Evolutionary conservation across 2,797 vertebrate genomes (phyloP), one percentile per base, ranked within the genome.

Genomic region (Enoplosus armatus): DNA sequence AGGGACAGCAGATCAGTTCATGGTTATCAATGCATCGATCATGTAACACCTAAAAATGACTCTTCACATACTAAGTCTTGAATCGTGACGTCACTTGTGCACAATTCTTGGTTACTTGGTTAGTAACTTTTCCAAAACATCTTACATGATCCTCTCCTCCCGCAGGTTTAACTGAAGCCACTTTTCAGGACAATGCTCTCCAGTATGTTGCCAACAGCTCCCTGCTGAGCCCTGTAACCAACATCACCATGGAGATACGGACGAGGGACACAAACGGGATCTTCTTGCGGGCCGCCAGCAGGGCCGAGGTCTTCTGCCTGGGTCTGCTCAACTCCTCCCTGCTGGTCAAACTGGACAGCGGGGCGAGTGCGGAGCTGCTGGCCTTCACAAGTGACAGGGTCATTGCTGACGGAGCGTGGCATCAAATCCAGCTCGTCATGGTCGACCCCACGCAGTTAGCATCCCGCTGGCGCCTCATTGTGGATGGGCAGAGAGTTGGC

Each of bases 351-450:
- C 90, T 99, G 77, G 93, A 93, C 58, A 95, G 92, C 0, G 96
- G 96, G 6, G 88, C 83, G 0, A 93, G 92, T n/a, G 56, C 95
- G 0, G 95, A 97, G 20, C 91, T 95, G 0, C 92, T 96, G 6
- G 91, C 89, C 7, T 96, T 97, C 76, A 85, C 84, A 35, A 95
- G 95, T 31, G 78, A 90, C 3, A 62, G 88, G 55, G 16, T 72
- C 0, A 75, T 99, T 0, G 89, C 97, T 0, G 97, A 99, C 0
- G 98, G 98, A 2, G 89, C 90, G 3, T 99, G 98, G 98, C 98
- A 99, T 85, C 92, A 68, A 0, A 48, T 99, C 37, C 84, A 91
- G 1, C 63, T 98, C 77, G 77, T 90, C 72, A 96, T 95, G 96
- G 94, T 95, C 0, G 92, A 95, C 41, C 94, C 95, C 0, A 61